These are phyloP conservation scores for Epinotia ramella DNA, from an alignment of 2,888 invertebrate species.

Conservation along the genomic window DNA sequence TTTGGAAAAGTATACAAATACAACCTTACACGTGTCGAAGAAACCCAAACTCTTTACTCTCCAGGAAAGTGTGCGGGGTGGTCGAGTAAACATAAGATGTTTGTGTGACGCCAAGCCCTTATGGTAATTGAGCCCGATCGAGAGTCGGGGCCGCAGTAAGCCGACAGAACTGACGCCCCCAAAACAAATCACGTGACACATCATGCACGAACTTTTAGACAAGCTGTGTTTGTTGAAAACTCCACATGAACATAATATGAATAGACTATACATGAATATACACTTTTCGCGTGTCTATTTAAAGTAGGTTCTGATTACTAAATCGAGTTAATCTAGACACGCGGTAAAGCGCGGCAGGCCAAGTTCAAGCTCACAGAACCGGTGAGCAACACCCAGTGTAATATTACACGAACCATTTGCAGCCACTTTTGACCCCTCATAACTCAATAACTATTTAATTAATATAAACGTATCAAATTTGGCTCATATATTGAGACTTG, in stretches of 20 bases:
- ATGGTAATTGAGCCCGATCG: conserved; percentile 47
- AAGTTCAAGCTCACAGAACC: too few species aligned
- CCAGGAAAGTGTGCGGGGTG: conserved; percentile 35
- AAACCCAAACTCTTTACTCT: conserved; percentile 25
- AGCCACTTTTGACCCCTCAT: too few species aligned
- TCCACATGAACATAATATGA: background rate
- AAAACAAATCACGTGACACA: conserved; percentile 31
- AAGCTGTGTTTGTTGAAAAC: background rate
- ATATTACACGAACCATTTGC: too few species aligned
- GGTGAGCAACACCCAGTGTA: too few species aligned
- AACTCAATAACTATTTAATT: too few species aligned
- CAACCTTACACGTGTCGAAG: conserved; percentile 19
- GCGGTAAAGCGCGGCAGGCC: too few species aligned
- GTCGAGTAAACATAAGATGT: conserved; percentile 41
- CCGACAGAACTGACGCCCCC: conserved; percentile 27
- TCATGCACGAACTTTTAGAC: conserved; percentile 11
- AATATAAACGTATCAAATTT: too few species aligned
- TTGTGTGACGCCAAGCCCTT: conserved; percentile 46
- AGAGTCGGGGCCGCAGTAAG: conserved; percentile 28
- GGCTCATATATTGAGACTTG: too few species aligned
- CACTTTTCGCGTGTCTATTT: background rate
- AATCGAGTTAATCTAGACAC: too few species aligned
- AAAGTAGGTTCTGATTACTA: background rate
- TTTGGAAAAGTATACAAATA: background rate
- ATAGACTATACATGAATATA: background rate